Conservation (phyloP, 2,888 invertebrate genomes). For the Hoplodrina blanda region DNA sequence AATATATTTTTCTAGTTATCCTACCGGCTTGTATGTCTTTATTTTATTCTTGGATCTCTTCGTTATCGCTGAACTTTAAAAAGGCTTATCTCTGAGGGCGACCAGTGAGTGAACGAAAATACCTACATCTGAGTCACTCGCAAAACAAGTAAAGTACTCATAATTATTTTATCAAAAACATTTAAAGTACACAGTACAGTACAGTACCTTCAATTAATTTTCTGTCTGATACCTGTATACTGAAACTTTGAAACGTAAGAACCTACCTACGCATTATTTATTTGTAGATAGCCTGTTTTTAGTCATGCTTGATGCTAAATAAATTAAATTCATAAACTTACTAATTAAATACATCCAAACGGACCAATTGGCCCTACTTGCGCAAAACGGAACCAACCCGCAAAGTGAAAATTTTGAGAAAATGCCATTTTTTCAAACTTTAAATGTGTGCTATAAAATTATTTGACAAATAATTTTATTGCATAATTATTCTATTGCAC, state of each 20-base stretch:
- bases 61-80: background rate
- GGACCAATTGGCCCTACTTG: no score
- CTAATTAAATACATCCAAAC: background rate
- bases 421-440: no score
- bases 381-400: no score
- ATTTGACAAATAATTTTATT: no score
- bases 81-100: background rate
- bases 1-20: no score
- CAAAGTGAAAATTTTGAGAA: no score
- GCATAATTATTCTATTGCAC: no score
- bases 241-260: no score
- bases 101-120: background rate
- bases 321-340: slow-evolving; percentile 17
- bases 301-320: background rate
- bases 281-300: background rate
- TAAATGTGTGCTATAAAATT: no score
- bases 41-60: background rate
- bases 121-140: background rate
- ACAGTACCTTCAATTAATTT: no score
- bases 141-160: background rate
- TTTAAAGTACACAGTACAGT: background rate
- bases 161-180: background rate
- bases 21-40: no score
- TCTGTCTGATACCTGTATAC: no score
- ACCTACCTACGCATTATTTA: background rate